Percentiles rank a stretch among this genome's conserved stretches.
phyloP scores from a whole-genome alignment of 2,113 vertebrate genomes.

The Notothenia rossii region DNA sequence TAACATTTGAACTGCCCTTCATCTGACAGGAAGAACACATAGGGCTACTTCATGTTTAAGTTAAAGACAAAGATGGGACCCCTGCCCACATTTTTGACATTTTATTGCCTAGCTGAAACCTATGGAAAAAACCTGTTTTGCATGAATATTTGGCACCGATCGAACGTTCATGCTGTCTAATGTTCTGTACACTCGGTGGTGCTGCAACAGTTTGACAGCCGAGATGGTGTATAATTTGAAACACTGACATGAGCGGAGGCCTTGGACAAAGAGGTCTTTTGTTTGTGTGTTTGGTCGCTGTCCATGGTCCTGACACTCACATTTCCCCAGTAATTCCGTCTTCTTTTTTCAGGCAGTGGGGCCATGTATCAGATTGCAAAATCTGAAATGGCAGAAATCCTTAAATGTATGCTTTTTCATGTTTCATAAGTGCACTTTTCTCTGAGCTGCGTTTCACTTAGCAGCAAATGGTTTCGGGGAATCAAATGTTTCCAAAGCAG shows the following conservation, averaged over 20 bases:
- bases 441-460: conserved; percentile 50
- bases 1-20: conserved; percentile 70
- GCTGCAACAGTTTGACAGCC: conserved; percentile 74
- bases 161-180: conserved; percentile 68
- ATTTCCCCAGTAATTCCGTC: conserved; percentile 67
- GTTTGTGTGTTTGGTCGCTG: conserved; percentile 81
- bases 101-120: conserved; percentile 77
- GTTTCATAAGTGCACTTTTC: conserved; percentile 70
- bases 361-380: conserved; percentile 63
- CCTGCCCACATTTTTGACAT: conserved; percentile 77
- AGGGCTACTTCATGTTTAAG: conserved; percentile 65
- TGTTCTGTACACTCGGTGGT: conserved; percentile 65
- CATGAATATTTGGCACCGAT: conserved; percentile 79
- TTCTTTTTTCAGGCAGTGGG: conserved; percentile 33
- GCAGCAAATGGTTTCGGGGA: conserved; percentile 60
- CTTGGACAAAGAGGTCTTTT: conserved; percentile 80
- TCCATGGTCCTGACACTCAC: conserved; percentile 85
- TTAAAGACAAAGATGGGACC: conserved; percentile 68
- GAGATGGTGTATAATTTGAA: conserved; percentile 77
- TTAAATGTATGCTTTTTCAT: conserved; percentile 58
- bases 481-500: conserved; percentile 68
- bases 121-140: conserved; percentile 81
- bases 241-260: conserved; percentile 68
- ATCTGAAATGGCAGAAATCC: conserved; percentile 62
- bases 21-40: conserved; percentile 70